Conservation (phyloP, 2,797 vertebrate genomes). For the Notoglanidium macrostoma region DNA sequence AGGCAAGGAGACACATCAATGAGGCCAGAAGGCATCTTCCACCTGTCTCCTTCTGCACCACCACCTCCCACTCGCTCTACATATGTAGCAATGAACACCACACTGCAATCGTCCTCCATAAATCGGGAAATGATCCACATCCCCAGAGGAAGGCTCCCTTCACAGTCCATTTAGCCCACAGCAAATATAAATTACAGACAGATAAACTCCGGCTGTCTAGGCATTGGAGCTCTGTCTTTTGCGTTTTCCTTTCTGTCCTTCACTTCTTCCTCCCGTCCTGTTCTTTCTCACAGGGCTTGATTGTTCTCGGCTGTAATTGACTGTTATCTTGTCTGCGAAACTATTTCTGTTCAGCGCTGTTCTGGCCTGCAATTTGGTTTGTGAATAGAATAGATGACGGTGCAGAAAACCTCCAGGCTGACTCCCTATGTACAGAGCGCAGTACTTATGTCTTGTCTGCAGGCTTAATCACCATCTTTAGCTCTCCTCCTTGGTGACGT, state of each 20-base stretch:
- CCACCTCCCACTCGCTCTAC: slow-evolving; percentile 44
- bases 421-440: slow-evolving; percentile 40
- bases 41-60: slow-evolving; percentile 58
- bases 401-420: slow-evolving; percentile 29
- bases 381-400: slow-evolving; percentile 51
- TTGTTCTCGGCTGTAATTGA: slow-evolving; percentile 55
- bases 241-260: slow-evolving; percentile 1
- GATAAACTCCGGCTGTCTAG: slow-evolving; percentile 58
- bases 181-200: slow-evolving; percentile 70
- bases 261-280: slow-evolving; percentile 20
- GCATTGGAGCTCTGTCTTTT: slow-evolving; percentile 26
- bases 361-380: slow-evolving; percentile 57
- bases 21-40: slow-evolving; percentile 57
- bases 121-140: slow-evolving; percentile 68
- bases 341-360: slow-evolving; percentile 51
- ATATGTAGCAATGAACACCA: slow-evolving; percentile 40
- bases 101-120: slow-evolving; percentile 62
- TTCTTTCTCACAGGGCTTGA: slow-evolving; percentile 45
- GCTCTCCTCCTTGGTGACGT: slow-evolving; percentile 46
- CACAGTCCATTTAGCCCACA: slow-evolving; percentile 71
- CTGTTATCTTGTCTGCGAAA: slow-evolving; percentile 49
- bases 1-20: slow-evolving; percentile 66
- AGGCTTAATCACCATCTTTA: slow-evolving; percentile 54
- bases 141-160: slow-evolving; percentile 66
- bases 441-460: slow-evolving; percentile 29